phyloP scores from a whole-genome alignment of 2,888 invertebrate genomes.

The Philonicus albiceps region DNA sequence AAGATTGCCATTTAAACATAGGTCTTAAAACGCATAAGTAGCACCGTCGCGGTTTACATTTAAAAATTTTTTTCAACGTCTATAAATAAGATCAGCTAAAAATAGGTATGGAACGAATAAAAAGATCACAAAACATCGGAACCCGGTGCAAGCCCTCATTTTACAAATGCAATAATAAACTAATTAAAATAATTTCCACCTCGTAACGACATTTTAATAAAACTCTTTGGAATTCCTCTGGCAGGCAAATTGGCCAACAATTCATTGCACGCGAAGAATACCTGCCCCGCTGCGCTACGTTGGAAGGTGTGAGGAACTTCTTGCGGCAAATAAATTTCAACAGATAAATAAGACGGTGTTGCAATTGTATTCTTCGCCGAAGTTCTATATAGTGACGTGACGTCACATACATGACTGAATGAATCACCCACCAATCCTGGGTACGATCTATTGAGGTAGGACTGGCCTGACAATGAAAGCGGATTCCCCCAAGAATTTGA shows the following conservation, averaged over 20 bases:
- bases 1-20: conserved; percentile 10
- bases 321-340: not conserved
- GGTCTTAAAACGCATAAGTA: not conserved
- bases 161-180: conserved; percentile 22
- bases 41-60: not conserved
- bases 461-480: not conserved
- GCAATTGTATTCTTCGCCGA: not conserved
- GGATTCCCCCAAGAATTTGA: conserved; percentile 28
- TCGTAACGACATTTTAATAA: conserved; percentile 18
- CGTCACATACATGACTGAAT: not conserved
- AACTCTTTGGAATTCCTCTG: conserved; percentile 24
- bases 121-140: not conserved
- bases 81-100: not conserved
- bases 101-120: not conserved
- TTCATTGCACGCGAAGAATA: not conserved
- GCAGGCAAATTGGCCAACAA: conserved; percentile 1
- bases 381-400: not conserved
- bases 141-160: not conserved
- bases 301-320: not conserved
- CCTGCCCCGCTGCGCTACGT: not conserved
- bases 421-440: not conserved
- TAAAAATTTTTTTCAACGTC: not conserved
- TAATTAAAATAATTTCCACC: conserved; percentile 29
- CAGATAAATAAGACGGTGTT: not conserved
- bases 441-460: not conserved